Evolutionary conservation across 1,140 invertebrate species (phyloP), one percentile per base, ranked within the genome.

Genomic region (Oncopeltus fasciatus): DNA sequence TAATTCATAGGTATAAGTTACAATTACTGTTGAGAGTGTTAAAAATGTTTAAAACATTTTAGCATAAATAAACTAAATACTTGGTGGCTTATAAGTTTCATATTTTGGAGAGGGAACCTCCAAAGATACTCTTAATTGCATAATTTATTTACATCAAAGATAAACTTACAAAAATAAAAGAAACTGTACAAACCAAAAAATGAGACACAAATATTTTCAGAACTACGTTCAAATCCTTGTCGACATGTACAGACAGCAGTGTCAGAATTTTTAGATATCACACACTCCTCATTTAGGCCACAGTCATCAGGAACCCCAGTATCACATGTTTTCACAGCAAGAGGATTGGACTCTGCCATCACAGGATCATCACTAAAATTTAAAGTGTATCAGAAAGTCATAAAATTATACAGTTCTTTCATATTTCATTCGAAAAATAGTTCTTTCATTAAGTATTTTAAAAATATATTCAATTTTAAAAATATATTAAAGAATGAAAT

Each of bases 101-200:
- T n/a, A n/a, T n/a, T n/a, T n/a, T n/a, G n/a, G n/a, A n/a, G n/a
- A n/a, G n/a, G n/a, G n/a, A n/a, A n/a, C n/a, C n/a, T n/a, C n/a
- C n/a, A n/a, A n/a, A n/a, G n/a, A n/a, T n/a, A n/a, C n/a, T n/a
- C n/a, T n/a, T n/a, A n/a, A n/a, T n/a, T n/a, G n/a, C n/a, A n/a
- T n/a, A n/a, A n/a, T n/a, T n/a, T n/a, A n/a, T n/a, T n/a, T n/a
- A n/a, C n/a, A n/a, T n/a, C n/a, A n/a, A n/a, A n/a, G n/a, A n/a
- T n/a, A n/a, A n/a, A n/a, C n/a, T n/a, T n/a, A n/a, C n/a, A 4
- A 20, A 9, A 49, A 49, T 8, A 49, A 20, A 49, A 49, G 11
- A 49, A 49, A 49, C 66, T 69, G 61, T 57, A 44, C 60, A 57
- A 59, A 62, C 44, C 51, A 64, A 58, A n/a, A 51, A 18, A 51